These are phyloP conservation scores for Apocheima hispidaria DNA, from an alignment of 2,888 invertebrate species.

Conservation along the genomic window DNA sequence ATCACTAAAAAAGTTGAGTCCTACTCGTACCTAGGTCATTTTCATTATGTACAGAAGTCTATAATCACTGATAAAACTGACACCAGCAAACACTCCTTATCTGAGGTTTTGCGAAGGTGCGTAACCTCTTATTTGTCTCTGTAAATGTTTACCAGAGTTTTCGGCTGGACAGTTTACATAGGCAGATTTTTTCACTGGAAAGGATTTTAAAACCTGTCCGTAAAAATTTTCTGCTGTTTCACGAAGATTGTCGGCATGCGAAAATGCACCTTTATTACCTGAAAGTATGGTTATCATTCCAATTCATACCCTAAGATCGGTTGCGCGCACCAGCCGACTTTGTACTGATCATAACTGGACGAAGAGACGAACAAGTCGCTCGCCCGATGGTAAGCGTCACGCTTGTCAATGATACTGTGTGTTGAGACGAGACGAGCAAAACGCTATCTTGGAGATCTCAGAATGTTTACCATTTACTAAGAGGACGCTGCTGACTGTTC, in stretches of 20 bases:
- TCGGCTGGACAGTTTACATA: slow-evolving; percentile 19
- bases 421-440: too few relatives aligned
- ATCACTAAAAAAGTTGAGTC: not conserved
- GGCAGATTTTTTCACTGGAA: not conserved
- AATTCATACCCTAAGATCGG: not conserved
- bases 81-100: slow-evolving; percentile 1
- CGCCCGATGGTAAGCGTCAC: too few relatives aligned
- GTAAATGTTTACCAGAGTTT: slow-evolving; percentile 10
- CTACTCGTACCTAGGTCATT: not conserved
- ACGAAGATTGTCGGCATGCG: not conserved
- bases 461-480: too few relatives aligned
- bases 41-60: not conserved
- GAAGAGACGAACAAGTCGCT: too few relatives aligned
- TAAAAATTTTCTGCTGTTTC: too few relatives aligned
- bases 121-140: slow-evolving; percentile 1
- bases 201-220: not conserved
- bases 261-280: not conserved
- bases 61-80: slow-evolving; percentile 2
- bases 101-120: not conserved
- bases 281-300: not conserved
- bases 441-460: too few relatives aligned
- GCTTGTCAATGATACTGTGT: too few relatives aligned
- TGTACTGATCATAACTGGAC: too few relatives aligned
- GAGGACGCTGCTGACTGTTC: too few relatives aligned
- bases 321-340: not conserved